A percentile compares a stretch with the other conserved stretches of the same genome.
These are phyloP conservation scores for Spongilla lacustris DNA, from an alignment of 37 sponge, comb jelly and placozoan species.

Conservation along the genomic window DNA sequence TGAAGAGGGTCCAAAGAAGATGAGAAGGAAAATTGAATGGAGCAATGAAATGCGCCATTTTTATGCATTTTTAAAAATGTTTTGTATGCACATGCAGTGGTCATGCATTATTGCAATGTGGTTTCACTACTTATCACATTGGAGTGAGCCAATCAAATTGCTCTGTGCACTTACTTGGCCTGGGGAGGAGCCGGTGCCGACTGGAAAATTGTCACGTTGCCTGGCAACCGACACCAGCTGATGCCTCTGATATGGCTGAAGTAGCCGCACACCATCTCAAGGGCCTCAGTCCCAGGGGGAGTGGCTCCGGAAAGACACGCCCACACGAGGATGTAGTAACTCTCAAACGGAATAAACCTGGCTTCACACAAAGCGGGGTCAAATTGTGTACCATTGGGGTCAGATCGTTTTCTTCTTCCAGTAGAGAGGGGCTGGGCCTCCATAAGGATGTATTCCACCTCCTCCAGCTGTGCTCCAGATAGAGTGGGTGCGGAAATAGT, in stretches of 20 bases:
- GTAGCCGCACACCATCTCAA: constrained; percentile 37
- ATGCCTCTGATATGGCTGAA: constrained; percentile 22
- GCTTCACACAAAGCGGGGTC: constrained; percentile 27
- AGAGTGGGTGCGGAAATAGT: not conserved
- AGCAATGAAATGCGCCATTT: too few relatives aligned
- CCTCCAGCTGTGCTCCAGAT: not conserved
- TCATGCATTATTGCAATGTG: not conserved
- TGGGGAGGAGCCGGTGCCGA: not conserved
- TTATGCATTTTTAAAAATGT: too few relatives aligned
- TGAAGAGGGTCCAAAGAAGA: too few relatives aligned
- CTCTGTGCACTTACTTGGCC: not conserved
- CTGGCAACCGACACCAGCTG: constrained; percentile 40
- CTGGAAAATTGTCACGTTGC: not conserved
- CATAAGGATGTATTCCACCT: not conserved
- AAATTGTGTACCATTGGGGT: not conserved
- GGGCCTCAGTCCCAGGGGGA: constrained; percentile 22
- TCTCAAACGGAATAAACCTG: constrained; percentile 17
- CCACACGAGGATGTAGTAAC: constrained; percentile 40
- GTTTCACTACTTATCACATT: too few relatives aligned
- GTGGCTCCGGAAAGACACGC: constrained; percentile 70
- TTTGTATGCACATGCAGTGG: too few relatives aligned
- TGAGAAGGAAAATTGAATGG: too few relatives aligned
- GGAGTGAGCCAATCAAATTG: not conserved
- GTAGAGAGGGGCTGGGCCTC: not conserved
- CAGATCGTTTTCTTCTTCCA: not conserved